These are phyloP conservation scores for Acanthacorydalis orientalis DNA, from an alignment of 2,888 invertebrate species.

Conservation along the genomic window DNA sequence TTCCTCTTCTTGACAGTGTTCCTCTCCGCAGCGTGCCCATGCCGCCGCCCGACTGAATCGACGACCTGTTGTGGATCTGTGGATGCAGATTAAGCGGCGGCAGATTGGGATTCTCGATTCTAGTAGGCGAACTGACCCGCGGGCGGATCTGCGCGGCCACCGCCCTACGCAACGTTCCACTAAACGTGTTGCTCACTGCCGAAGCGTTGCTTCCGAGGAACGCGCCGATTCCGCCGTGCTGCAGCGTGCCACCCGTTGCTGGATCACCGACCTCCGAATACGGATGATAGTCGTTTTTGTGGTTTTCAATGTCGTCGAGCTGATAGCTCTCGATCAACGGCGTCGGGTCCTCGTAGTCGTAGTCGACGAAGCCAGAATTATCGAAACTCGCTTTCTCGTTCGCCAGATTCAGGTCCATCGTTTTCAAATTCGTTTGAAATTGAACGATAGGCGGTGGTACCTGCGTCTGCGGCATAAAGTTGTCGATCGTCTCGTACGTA, in stretches of 20 bases:
- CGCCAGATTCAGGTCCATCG: slow-evolving; percentile 5
- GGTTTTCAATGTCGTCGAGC: slow-evolving; percentile 32
- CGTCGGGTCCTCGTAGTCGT: slow-evolving; percentile 66
- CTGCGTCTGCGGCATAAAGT: slow-evolving; percentile 26
- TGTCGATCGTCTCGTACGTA: slow-evolving; percentile 55
- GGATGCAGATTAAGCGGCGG: slow-evolving; percentile 59
- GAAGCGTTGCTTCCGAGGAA: neutral
- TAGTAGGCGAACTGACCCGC: slow-evolving; percentile 60
- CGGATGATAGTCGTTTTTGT: slow-evolving; percentile 29
- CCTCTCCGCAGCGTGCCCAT: slow-evolving; percentile 8
- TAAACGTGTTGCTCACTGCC: slow-evolving; percentile 17
- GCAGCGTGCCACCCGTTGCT: slow-evolving; percentile 5
- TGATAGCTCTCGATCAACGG: slow-evolving; percentile 59
- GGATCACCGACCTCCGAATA: slow-evolving; percentile 6
- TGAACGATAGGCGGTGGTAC: slow-evolving; percentile 2
- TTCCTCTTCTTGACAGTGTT: slow-evolving; percentile 8
- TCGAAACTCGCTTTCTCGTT: slow-evolving; percentile 32
- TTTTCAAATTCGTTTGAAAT: slow-evolving; percentile 10
- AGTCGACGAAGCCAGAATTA: slow-evolving; percentile 64
- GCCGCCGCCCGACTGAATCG: neutral
- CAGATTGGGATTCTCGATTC: slow-evolving; percentile 66
- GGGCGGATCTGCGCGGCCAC: slow-evolving; percentile 33
- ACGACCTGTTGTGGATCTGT: slow-evolving; percentile 13
- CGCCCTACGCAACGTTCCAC: slow-evolving; percentile 20
- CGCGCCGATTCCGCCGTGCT: slow-evolving; percentile 1